Evolutionary conservation across 2,797 vertebrate species (phyloP).

Genomic region (Betta splendens): DNA sequence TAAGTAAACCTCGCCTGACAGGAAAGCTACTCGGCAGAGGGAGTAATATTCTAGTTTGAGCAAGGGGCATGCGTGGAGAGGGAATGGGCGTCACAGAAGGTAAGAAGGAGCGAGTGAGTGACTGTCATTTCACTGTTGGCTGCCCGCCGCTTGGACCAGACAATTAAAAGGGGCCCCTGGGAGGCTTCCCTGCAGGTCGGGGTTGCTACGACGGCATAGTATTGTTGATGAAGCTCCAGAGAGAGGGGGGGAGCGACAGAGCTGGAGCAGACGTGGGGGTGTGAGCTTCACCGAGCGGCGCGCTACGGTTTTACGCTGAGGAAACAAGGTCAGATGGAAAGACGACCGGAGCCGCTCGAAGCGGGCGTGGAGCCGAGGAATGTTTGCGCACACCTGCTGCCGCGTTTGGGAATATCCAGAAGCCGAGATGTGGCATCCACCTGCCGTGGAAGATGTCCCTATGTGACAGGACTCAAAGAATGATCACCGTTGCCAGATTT

Average conservation of each 20-base stretch:
- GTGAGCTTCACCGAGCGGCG: slow-evolving; percentile 56
- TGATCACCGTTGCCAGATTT: slow-evolving; percentile 17
- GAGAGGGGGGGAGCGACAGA: slow-evolving; percentile 40
- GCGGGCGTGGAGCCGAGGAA: slow-evolving; percentile 33
- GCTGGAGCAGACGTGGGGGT: slow-evolving; percentile 51
- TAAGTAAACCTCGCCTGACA: slow-evolving; percentile 37
- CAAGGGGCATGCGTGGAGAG: slow-evolving; percentile 36
- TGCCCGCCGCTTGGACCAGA: slow-evolving; percentile 54
- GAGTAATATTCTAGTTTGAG: slow-evolving; percentile 34
- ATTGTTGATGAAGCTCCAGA: slow-evolving; percentile 79
- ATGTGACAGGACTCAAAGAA: slow-evolving; percentile 15
- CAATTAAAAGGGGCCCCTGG: slow-evolving; percentile 73
- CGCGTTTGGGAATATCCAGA: slow-evolving; percentile 44
- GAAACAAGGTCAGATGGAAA: slow-evolving; percentile 57
- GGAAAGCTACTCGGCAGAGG: slow-evolving; percentile 18
- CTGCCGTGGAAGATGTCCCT: slow-evolving; percentile 56
- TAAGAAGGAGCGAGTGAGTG: slow-evolving; percentile 29
- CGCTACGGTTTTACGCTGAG: slow-evolving; percentile 51
- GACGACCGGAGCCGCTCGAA: slow-evolving; percentile 20
- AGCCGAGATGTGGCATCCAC: slow-evolving; percentile 29
- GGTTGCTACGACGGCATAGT: slow-evolving; percentile 77
- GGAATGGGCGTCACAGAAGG: slow-evolving; percentile 52
- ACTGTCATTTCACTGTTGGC: slow-evolving; percentile 61
- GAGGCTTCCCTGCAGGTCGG: slow-evolving; percentile 69
- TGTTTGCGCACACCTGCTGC: slow-evolving; percentile 35